These are phyloP conservation scores for Lochmaea capreae DNA, from an alignment of 2,888 invertebrate species.

Conservation along the genomic window DNA sequence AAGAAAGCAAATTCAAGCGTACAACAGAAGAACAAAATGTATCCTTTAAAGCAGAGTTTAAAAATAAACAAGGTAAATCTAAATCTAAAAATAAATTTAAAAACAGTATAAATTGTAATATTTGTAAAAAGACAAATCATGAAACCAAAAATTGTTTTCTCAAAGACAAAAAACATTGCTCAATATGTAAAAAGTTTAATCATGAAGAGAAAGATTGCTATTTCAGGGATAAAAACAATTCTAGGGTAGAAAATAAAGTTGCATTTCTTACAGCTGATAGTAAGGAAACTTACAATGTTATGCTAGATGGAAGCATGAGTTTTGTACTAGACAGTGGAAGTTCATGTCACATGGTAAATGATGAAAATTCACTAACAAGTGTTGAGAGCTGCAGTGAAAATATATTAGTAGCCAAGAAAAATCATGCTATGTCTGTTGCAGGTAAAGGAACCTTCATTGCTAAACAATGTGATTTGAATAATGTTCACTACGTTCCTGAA, in stretches of 20 bases:
- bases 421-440: background rate
- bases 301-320: background rate
- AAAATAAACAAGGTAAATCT: background rate
- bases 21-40: background rate
- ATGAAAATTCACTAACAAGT: no score
- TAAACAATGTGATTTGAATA: background rate
- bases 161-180: background rate
- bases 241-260: background rate
- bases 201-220: constrained; percentile 1
- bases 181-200: background rate
- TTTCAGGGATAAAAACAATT: background rate
- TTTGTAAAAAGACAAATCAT: background rate
- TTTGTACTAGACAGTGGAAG: background rate
- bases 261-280: background rate
- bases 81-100: background rate
- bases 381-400: background rate
- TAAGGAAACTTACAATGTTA: background rate
- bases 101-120: background rate
- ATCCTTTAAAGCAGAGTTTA: no score
- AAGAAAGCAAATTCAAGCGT: background rate
- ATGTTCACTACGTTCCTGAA: background rate
- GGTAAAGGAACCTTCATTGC: background rate
- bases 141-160: background rate
- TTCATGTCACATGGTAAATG: no score
- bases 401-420: background rate